A percentile compares a stretch with the other conserved stretches of the same genome.
Conservation (phyloP, 1,140 invertebrate genomes). For the Camponotus floridanus region DNA sequence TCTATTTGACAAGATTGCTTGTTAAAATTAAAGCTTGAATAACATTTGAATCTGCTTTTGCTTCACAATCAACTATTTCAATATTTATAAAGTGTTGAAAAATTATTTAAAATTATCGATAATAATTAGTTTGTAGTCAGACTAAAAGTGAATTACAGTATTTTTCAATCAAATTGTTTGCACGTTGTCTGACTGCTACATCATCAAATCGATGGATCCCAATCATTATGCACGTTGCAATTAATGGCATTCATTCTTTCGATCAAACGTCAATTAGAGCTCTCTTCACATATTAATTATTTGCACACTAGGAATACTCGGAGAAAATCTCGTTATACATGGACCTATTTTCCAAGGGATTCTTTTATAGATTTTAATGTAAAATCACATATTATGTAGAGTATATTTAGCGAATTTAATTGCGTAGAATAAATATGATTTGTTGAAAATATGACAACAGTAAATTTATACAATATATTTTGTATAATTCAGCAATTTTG, state of each 20-base stretch:
- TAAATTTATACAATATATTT: constrained; percentile 1
- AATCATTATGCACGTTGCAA: constrained; percentile 14
- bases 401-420: not conserved
- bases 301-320: not conserved
- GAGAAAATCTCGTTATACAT: not conserved
- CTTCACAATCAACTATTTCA: not conserved
- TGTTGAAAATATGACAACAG: not conserved
- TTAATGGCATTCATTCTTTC: constrained; percentile 13
- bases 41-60: not conserved
- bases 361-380: not conserved
- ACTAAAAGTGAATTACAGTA: not conserved
- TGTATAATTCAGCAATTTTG: too few relatives aligned
- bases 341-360: not conserved
- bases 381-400: not conserved
- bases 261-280: not conserved
- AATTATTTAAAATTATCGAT: constrained; percentile 8
- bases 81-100: not conserved
- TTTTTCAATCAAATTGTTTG: constrained; percentile 18
- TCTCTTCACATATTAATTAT: constrained; percentile 31
- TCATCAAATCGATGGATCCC: constrained; percentile 6
- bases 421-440: constrained; percentile 3
- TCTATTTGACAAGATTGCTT: not conserved
- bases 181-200: not conserved
- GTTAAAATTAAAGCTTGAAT: constrained; percentile 8
- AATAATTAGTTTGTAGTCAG: not conserved